Conservation (phyloP, 2,113 vertebrate genomes). For the Xenotilapia longispinis region DNA sequence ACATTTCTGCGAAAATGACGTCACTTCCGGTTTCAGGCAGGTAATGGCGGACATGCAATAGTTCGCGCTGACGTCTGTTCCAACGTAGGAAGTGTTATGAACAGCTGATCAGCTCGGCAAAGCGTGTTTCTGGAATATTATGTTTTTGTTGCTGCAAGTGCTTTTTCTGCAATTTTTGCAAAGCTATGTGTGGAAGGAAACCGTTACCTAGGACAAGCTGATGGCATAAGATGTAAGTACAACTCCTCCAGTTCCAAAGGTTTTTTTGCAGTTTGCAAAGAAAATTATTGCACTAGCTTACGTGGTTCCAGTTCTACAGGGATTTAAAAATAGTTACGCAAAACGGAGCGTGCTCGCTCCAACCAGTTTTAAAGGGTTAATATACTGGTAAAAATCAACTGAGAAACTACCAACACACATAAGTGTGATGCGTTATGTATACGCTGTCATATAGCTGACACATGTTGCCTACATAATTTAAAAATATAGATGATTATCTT, state of each 20-base stretch:
- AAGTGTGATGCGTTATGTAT: neutral
- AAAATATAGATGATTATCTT: neutral
- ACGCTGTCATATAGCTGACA: neutral
- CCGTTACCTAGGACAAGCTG: neutral
- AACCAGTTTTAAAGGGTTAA: neutral
- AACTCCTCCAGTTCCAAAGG: neutral
- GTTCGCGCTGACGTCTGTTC: neutral
- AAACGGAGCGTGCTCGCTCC: neutral
- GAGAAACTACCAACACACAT: neutral
- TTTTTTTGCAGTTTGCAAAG: neutral
- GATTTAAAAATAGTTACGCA: neutral
- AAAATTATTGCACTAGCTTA: neutral
- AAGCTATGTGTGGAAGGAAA: neutral
- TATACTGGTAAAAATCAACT: neutral
- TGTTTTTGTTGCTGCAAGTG: neutral
- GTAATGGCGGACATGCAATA: neutral
- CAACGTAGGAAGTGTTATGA: neutral
- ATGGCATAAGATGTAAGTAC: neutral
- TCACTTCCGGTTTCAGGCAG: neutral
- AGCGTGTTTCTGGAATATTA: neutral
- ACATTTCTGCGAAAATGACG: rapidly evolving
- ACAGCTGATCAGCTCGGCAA: rapidly evolving
- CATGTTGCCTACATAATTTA: neutral
- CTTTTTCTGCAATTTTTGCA: neutral
- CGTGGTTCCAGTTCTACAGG: neutral